Evolutionary conservation across 2,797 vertebrate species (phyloP), one percentile per base, ranked within the genome.

Genomic region (Columba guinea): DNA sequence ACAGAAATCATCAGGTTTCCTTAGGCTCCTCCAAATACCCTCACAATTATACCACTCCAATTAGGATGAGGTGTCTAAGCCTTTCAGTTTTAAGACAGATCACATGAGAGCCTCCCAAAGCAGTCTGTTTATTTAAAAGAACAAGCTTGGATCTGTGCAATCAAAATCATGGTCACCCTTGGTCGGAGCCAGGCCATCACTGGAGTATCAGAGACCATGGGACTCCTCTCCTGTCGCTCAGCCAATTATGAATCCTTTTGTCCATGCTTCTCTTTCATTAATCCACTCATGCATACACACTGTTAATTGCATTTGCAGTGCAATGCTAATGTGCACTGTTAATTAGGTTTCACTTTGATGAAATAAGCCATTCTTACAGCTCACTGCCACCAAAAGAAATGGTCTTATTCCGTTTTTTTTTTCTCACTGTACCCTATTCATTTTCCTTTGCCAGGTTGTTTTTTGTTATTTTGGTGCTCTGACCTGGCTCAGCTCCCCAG

Each of bases 321-420:
- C 0, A 0, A 77, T 90, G 88, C 80, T 95, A 92, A 87, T 95
- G 60, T 59, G 71, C 32, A 3, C 90, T 84, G 71, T 92, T 97
- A 95, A 97, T 97, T 95, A 74, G 71, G 64, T 92, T 94, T 93
- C 64, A 37, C 92, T 95, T 90, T 77, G 89, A 92, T 95, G 81
- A 95, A 95, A 67, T 82, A 93, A 93, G 41, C 63, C 81, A 53
- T 95, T 90, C 81, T 95, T 93, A 74, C 95, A 95, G 84, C 93
- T 96, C 81, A 41, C 81, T 94, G 81, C 73, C 70, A 87, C 89
- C 64, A 80, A 95, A 97, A 95, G 93, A 92, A 97, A 56, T 22
- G 63, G 48, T 74, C 52, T 86, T 7, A 7, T 69, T 90, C 53
- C 5, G 7, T 35, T 35, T 44, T 90, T 92, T 84, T 87, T 81